These are phyloP conservation scores for Mellivora capensis DNA, from an alignment of 2,113 vertebrate genomes.

Conservation along the genomic window DNA sequence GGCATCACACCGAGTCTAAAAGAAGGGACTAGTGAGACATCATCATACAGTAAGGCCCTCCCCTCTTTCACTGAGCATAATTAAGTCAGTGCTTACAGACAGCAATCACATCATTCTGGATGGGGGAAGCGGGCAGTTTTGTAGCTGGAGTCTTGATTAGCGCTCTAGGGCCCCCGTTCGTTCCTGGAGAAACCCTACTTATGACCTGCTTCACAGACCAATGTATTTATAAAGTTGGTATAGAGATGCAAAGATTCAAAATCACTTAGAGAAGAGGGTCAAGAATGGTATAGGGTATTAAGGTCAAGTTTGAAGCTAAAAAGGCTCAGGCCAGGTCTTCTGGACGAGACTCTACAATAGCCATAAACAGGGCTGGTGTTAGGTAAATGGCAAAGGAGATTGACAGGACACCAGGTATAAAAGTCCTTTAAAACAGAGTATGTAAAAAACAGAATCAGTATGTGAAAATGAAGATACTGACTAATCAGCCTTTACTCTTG, in stretches of 20 bases:
- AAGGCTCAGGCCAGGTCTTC: neutral
- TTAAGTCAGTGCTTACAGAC: neutral
- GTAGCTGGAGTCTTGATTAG: neutral
- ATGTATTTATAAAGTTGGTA: neutral
- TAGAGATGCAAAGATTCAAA: slow-evolving; percentile 39
- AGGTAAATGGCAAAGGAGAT: neutral
- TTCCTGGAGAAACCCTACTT: neutral
- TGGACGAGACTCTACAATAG: neutral
- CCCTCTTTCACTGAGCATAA: neutral
- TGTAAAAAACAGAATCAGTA: slow-evolving; percentile 4
- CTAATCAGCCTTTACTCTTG: slow-evolving; percentile 1
- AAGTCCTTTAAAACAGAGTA: neutral
- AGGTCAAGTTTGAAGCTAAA: slow-evolving; percentile 22
- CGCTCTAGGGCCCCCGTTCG: neutral
- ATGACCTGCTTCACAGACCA: slow-evolving; percentile 1
- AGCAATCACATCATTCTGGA: neutral
- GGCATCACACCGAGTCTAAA: neutral
- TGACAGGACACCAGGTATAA: neutral
- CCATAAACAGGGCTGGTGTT: neutral
- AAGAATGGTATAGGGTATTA: slow-evolving; percentile 10
- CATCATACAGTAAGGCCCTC: neutral
- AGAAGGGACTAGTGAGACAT: neutral
- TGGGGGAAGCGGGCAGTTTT: neutral
- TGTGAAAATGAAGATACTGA: neutral
- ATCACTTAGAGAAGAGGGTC: slow-evolving; percentile 26